Evolutionary conservation across 2,797 vertebrate genomes (phyloP), one percentile per base, ranked within the genome.

Genomic region (Sternarchorhynchus goeldii): DNA sequence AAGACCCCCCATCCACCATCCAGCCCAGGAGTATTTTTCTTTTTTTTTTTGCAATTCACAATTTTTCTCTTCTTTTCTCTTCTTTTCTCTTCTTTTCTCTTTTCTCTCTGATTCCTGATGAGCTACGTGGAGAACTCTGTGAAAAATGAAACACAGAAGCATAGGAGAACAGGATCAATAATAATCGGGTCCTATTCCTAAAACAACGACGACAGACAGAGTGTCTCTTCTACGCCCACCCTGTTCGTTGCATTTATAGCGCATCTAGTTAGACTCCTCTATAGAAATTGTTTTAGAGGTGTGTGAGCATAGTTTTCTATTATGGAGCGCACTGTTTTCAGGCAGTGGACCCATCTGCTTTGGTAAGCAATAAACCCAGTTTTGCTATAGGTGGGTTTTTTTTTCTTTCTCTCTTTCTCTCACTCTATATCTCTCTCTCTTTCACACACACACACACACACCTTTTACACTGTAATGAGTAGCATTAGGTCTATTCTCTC

Each of bases 101-200:
- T 21, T 50, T 53, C 29, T 29, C 21, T 3, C 25, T 34, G 50
- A 56, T 36, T 36, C 32, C 18, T 32, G 45, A 55, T 55, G 53
- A 45, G 36, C 64, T 31, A 25, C 14, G 25, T 10, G 3, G 59
- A 64, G 32, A 65, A 67, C 10, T 16, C 10, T 7, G 36, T 70
- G 73, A 80, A 70, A 73, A 76, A 81, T 81, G 67, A 76, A 76
- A 76, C 50, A 7, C 60, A 60, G 67, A 55, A 14, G 55, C 10
- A 6, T 70, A 34, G 29, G 66, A 32, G 73, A 72, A 34, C 2
- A 18, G 73, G 79, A 81, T 81, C 79, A 66, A 81, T 81, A 81
- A 81, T 59, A 72, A 76, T 81, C 70, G 36, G 60, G 36, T 63
- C 21, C 16, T 56, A 58, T 70, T 72, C 72, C 39, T 50, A 76